A percentile compares a stretch with the other conserved stretches of the same genome.
phyloP scores from a whole-genome alignment of 2,888 invertebrate genomes.

The Teleogryllus oceanicus region DNA sequence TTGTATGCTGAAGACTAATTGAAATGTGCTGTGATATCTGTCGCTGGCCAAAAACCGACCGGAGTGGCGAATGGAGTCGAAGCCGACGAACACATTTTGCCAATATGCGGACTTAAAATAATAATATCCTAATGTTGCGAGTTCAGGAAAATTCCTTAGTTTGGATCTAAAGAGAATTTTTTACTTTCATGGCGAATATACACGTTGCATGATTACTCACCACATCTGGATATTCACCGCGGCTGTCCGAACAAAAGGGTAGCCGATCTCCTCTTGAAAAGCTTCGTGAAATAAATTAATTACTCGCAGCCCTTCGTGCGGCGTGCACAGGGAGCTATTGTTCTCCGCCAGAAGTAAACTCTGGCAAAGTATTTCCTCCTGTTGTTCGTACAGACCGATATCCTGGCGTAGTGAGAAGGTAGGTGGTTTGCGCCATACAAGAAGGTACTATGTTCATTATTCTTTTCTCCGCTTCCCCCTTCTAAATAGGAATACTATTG shows the following conservation, averaged over 20 bases:
- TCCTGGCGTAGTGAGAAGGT: too few relatives aligned
- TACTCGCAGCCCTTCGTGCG: neutral
- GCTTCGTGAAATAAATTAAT: constrained; percentile 2
- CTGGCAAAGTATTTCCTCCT: neutral
- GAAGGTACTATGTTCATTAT: too few relatives aligned
- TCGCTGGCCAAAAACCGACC: too few relatives aligned
- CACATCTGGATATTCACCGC: neutral
- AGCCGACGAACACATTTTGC: too few relatives aligned
- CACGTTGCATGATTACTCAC: neutral
- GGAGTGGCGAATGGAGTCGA: too few relatives aligned
- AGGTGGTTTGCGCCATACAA: too few relatives aligned
- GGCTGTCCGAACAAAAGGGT: neutral
- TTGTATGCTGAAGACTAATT: too few relatives aligned
- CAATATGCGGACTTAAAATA: neutral
- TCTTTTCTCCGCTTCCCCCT: too few relatives aligned
- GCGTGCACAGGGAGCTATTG: neutral
- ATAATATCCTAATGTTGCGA: neutral
- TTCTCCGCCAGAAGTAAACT: neutral
- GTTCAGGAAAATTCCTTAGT: neutral
- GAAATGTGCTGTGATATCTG: too few relatives aligned
- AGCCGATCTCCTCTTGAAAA: neutral
- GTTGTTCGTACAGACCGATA: neutral
- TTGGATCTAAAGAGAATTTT: constrained; percentile 6
- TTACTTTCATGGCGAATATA: neutral
- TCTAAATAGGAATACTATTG: too few relatives aligned